Conservation (phyloP, 2,113 vertebrate species). For the Eptesicus fuscus region DNA sequence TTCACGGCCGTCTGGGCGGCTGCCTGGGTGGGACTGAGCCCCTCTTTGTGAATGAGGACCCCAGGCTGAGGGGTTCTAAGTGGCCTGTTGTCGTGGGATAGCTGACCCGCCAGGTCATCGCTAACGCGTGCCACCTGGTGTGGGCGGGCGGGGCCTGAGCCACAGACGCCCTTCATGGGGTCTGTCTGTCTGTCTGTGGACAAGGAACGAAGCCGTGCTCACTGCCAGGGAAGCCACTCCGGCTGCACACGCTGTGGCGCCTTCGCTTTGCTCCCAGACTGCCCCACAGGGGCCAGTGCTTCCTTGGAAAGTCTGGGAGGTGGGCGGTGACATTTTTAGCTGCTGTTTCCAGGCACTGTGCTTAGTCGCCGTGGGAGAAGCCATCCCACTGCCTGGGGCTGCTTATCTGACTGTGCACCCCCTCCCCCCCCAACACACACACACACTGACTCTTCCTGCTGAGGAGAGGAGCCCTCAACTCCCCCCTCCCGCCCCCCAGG, state of each 20-base stretch:
- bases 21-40: accelerated
- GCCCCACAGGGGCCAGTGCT: background rate
- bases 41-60: accelerated
- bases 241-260: background rate
- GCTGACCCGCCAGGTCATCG: accelerated
- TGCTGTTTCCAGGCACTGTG: constrained; percentile 54
- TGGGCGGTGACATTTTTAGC: constrained; percentile 62
- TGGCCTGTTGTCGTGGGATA: accelerated
- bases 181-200: accelerated
- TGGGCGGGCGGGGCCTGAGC: background rate
- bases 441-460: background rate
- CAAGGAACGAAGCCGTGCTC: accelerated
- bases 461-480: accelerated
- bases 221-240: background rate
- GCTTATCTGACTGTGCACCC: background rate
- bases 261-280: background rate
- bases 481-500: background rate
- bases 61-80: accelerated
- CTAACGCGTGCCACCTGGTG: accelerated
- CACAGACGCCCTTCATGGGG: accelerated
- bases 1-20: background rate
- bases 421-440: too few species aligned
- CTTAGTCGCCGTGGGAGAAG: constrained; percentile 48
- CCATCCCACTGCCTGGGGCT: background rate
- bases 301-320: constrained; percentile 54